Evolutionary conservation across 2,888 invertebrate genomes (phyloP).

Genomic region (Eledone cirrhosa): DNA sequence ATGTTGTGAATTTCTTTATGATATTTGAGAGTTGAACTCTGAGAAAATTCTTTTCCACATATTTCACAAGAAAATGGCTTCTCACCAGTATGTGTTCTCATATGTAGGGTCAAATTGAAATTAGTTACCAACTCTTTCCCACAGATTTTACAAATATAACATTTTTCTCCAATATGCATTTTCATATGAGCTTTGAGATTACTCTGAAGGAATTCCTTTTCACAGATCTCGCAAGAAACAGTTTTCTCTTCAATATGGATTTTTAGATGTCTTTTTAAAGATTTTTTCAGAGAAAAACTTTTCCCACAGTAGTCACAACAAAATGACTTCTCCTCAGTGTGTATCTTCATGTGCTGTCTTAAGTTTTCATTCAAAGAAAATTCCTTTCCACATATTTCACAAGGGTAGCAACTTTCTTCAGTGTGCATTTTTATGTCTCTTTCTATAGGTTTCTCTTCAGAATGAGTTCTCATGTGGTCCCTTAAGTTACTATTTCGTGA

Average conservation of each 20-base stretch:
- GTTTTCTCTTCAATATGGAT: constrained; percentile 7
- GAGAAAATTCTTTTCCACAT: constrained; percentile 20
- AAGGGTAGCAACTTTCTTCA: not conserved
- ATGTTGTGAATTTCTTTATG: constrained; percentile 19
- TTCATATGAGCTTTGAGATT: not conserved
- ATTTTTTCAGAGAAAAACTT: not conserved
- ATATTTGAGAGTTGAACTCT: not conserved
- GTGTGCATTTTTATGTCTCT: not conserved
- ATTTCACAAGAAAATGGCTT: constrained; percentile 10
- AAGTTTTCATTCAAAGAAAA: not conserved
- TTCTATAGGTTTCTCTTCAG: constrained; percentile 6
- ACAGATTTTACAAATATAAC: not conserved
- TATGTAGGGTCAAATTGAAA: too few relatives aligned
- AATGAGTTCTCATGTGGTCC: not conserved
- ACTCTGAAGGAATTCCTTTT: not conserved
- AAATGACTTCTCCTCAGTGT: not conserved
- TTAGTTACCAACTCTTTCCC: too few relatives aligned
- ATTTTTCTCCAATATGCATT: not conserved
- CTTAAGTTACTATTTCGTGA: constrained; percentile 7
- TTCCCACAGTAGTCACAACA: not conserved
- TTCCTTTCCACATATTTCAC: not conserved
- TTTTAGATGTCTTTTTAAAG: not conserved
- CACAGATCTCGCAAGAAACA: not conserved
- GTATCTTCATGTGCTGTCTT: not conserved
- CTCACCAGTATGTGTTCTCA: not conserved